Conservation (phyloP, 2,797 vertebrate species). For the Streptopelia turtur region DNA sequence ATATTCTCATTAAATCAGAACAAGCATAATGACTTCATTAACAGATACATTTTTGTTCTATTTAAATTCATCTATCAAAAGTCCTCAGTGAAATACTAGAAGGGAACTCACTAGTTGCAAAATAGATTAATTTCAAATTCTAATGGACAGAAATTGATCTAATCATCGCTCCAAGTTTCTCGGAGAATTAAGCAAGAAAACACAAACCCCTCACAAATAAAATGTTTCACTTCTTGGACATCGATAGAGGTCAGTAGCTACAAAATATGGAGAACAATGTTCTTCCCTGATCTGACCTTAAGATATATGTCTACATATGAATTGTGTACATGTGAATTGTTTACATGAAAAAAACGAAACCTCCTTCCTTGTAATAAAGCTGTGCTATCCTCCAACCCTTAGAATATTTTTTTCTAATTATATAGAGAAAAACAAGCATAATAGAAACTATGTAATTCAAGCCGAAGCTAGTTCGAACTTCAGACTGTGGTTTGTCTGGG, state of each 20-base stretch:
- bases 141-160: conserved; percentile 60
- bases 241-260: neutral
- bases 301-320: neutral
- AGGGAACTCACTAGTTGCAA: neutral
- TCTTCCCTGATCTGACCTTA: neutral
- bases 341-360: neutral
- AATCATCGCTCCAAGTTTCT: conserved; percentile 3
- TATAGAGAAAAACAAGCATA: neutral
- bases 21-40: conserved; percentile 49
- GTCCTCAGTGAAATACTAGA: conserved; percentile 20
- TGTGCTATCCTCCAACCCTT: neutral
- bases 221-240: neutral
- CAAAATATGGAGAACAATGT: neutral
- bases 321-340: neutral
- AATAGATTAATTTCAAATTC: conserved; percentile 64
- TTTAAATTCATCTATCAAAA: conserved; percentile 61
- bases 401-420: neutral
- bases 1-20: conserved; percentile 57
- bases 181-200: neutral
- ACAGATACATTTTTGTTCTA: conserved; percentile 32
- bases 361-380: neutral
- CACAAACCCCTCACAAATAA: neutral
- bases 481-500: neutral
- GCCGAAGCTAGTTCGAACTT: neutral
- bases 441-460: neutral